phyloP scores from a whole-genome alignment of 2,888 invertebrate species.

The Ditula angustiorana region DNA sequence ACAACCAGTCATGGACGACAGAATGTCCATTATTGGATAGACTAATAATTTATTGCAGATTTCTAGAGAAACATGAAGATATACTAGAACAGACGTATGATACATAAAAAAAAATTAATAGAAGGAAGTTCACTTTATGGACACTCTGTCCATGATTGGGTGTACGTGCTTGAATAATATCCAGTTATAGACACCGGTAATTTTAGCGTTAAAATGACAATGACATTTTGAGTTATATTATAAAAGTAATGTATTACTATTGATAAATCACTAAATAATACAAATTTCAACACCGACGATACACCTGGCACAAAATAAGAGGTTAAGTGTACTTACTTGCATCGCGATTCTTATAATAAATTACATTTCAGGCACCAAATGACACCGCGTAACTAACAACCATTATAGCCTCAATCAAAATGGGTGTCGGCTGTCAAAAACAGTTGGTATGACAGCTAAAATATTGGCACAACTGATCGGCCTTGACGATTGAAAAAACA shows the following conservation, averaged over 20 bases:
- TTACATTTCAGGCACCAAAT: no score
- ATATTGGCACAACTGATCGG: no score
- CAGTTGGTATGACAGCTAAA: no score
- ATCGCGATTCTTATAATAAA: constrained; percentile 15
- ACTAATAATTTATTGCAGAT: no score
- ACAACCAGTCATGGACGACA: constrained; percentile 24
- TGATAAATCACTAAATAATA: constrained; percentile 10
- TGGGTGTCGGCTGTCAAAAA: no score
- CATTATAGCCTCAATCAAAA: no score
- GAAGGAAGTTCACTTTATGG: constrained; percentile 17
- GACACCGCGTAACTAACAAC: no score
- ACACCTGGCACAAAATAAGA: constrained; percentile 6
- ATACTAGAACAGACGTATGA: constrained; percentile 15
- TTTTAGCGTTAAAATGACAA: constrained; percentile 10
- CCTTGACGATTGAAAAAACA: no score
- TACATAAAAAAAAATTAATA: constrained; percentile 10
- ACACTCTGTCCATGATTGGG: constrained; percentile 19
- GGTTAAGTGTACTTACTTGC: constrained; percentile 2
- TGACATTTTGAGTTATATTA: constrained; percentile 5
- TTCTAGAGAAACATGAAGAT: constrained; percentile 22
- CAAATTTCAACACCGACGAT: constrained; percentile 6
- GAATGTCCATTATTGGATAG: constrained; percentile 14
- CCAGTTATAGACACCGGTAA: constrained; percentile 12
- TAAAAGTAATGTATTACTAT: constrained; percentile 4
- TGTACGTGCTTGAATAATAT: constrained; percentile 6